Conservation (phyloP, 1,140 invertebrate genomes). For the Bilobella aurantiaca region DNA sequence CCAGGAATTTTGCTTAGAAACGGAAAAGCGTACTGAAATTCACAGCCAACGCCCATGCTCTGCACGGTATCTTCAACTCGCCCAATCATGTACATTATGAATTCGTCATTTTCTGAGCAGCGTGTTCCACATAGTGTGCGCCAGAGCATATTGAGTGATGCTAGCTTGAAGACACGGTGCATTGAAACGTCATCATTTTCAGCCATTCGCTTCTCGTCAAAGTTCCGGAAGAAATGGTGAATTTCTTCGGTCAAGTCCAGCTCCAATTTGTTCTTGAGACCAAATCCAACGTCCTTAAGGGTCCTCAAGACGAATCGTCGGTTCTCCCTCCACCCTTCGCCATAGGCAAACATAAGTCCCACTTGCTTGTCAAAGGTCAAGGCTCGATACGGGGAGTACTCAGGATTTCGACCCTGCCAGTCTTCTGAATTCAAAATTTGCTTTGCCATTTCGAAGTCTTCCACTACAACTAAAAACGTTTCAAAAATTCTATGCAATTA, state of each 20-base stretch:
- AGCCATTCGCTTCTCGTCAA: background rate
- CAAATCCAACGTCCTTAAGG: slow-evolving; percentile 11
- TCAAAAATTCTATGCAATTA: background rate
- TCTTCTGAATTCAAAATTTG: slow-evolving; percentile 1
- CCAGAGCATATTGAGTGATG: background rate
- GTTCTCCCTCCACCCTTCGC: background rate
- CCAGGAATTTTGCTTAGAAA: background rate
- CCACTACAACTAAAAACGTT: background rate
- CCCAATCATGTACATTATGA: background rate
- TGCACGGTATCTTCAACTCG: background rate
- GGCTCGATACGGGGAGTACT: background rate
- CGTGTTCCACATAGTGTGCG: background rate
- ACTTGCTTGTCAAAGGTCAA: slow-evolving; percentile 1
- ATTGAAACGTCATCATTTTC: background rate
- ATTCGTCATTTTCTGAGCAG: background rate
- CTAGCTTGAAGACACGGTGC: background rate
- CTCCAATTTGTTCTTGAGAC: background rate
- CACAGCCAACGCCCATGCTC: background rate
- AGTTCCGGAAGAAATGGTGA: background rate
- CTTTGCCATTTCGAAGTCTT: slow-evolving; percentile 5
- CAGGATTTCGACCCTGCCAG: background rate
- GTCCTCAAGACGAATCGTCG: background rate
- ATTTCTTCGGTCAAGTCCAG: background rate
- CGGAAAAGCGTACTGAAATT: background rate
- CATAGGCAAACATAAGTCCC: background rate